A percentile compares a stretch with the other conserved stretches of the same genome.
These are phyloP conservation scores for Dioctria linearis DNA, from an alignment of 2,888 invertebrate species.

Conservation along the genomic window DNA sequence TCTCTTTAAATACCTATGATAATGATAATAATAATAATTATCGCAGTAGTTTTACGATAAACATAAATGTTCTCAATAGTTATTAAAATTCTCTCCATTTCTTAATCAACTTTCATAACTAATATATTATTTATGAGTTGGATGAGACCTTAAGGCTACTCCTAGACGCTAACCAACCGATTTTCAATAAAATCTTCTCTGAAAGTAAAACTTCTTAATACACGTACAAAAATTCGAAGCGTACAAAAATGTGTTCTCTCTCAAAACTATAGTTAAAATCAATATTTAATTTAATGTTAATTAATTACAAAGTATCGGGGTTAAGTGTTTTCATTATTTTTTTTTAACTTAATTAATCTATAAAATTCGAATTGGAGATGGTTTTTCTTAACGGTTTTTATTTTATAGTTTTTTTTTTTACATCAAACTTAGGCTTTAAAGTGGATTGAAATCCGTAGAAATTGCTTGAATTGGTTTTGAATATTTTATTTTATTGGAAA, in stretches of 20 bases:
- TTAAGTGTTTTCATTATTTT: neutral
- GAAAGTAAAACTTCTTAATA: constrained; percentile 28
- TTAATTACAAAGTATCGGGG: constrained; percentile 9
- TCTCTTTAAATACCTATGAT: too few relatives aligned
- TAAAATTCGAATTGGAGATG: neutral
- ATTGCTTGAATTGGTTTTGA: neutral
- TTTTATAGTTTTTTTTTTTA: neutral
- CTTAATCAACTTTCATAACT: constrained; percentile 28
- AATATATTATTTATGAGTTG: neutral
- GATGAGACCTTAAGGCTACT: constrained; percentile 41
- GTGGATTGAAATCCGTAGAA: neutral
- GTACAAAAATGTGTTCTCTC: constrained; percentile 31
- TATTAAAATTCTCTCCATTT: constrained; percentile 34
- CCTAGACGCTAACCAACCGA: constrained; percentile 25
- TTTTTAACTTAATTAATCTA: neutral
- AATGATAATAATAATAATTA: neutral
- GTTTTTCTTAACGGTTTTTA: neutral
- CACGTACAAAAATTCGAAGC: constrained; percentile 21
- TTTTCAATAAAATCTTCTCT: constrained; percentile 23
- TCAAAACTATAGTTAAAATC: neutral
- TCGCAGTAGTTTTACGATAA: constrained; percentile 25
- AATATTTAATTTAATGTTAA: constrained; percentile 14
- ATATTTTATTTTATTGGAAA: neutral
- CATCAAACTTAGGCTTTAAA: neutral
- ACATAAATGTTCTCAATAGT: constrained; percentile 28